phyloP scores from a whole-genome alignment of 2,888 invertebrate genomes.

The Hemicrepidius hirtus region DNA sequence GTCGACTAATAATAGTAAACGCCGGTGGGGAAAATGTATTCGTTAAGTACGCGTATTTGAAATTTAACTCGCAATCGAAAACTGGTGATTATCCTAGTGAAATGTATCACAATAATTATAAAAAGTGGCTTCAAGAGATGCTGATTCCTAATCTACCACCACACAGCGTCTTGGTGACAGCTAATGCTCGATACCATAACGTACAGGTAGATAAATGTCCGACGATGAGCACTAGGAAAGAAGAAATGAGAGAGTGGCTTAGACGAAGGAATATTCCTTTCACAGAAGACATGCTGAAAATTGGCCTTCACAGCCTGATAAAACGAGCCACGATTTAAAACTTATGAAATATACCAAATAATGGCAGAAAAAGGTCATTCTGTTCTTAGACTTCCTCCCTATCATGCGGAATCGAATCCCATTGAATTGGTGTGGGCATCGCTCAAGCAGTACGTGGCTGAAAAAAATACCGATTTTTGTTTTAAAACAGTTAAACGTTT shows the following conservation, averaged over 20 bases:
- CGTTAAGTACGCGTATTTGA: constrained; percentile 21
- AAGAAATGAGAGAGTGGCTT: not conserved
- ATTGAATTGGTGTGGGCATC: constrained; percentile 12
- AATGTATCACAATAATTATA: constrained; percentile 63
- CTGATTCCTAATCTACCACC: constrained; percentile 60
- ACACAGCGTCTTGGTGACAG: constrained; percentile 51
- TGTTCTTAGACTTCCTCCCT: not conserved
- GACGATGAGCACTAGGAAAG: not conserved
- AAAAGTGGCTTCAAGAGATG: constrained; percentile 57
- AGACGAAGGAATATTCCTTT: not conserved
- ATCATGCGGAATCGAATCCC: constrained; percentile 2
- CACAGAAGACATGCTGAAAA: too few relatives aligned
- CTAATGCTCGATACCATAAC: constrained; percentile 61
- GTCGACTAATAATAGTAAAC: constrained; percentile 52
- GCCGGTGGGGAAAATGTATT: constrained; percentile 41
- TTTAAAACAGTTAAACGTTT: not conserved
- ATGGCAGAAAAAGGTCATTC: not conserved
- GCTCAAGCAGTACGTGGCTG: not conserved
- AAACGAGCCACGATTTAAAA: not conserved
- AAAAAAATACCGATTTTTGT: not conserved
- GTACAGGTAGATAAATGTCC: not conserved
- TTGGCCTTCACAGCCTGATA: too few relatives aligned
- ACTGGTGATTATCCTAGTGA: constrained; percentile 61
- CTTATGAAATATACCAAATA: not conserved
- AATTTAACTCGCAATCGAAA: constrained; percentile 49